These are phyloP conservation scores for Drosophila cracens DNA, from an alignment of 2,888 invertebrate genomes.

Conservation along the genomic window DNA sequence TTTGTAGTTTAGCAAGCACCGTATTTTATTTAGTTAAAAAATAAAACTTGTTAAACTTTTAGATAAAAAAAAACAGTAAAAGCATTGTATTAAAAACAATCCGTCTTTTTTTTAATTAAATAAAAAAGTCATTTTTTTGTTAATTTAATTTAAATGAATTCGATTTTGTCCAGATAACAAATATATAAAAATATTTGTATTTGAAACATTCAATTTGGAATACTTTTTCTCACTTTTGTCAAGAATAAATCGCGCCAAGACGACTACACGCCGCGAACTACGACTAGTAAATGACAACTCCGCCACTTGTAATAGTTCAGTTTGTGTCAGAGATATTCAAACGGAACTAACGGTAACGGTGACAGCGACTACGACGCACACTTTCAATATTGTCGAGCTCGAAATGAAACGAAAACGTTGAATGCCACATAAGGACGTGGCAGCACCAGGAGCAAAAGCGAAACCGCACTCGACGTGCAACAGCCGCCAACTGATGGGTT, in stretches of 20 bases:
- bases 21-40: neutral
- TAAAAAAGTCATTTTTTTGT: neutral
- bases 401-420: slow-evolving; percentile 13
- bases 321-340: slow-evolving; percentile 42
- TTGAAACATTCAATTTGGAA: neutral
- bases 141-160: neutral
- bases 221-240: slow-evolving; percentile 3
- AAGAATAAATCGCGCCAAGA: slow-evolving; percentile 22
- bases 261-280: slow-evolving; percentile 53
- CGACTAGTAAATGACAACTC: slow-evolving; percentile 60
- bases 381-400: slow-evolving; percentile 53
- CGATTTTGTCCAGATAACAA: neutral
- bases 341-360: slow-evolving; percentile 12
- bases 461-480: slow-evolving; percentile 80
- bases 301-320: slow-evolving; percentile 38
- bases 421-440: slow-evolving; percentile 1
- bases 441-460: slow-evolving; percentile 31
- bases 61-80: neutral
- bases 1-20: neutral
- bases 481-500: slow-evolving; percentile 77
- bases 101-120: neutral
- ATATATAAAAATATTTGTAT: neutral
- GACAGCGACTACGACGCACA: slow-evolving; percentile 46
- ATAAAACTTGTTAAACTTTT: neutral
- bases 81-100: neutral